Base-by-base conservation (phyloP, 1,140 invertebrate species). In the Triops longicaudatus region DNA sequence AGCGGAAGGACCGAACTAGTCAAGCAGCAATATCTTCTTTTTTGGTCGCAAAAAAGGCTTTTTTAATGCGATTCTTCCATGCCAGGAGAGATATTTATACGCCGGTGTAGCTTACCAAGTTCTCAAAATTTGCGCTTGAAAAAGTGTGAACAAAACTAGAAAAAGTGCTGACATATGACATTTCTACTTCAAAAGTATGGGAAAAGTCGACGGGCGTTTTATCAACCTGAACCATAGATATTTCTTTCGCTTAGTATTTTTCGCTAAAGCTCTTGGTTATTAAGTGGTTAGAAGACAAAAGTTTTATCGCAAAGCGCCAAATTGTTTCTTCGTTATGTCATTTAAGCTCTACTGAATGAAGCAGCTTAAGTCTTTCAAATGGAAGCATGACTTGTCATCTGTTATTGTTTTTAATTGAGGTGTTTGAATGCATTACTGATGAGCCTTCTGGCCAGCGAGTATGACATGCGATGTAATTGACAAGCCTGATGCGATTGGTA, bases 1-100 rank as follows among this genome's bases (percentile, higher is more conserved):
- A 63, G 50, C 50, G 50, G 50, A 63, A 63, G 50, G 50, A 63
- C 50, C 50, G 50, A 63, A 63, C 50, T 63, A 63, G 50, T 63
- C 50, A 63, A 63, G 50, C 50, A 63, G 50, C 9, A 63, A 63
- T 63, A 63, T 63, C 50, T 63, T 63, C n/a, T 63, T 63, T 63
- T 37, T 37, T 37, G 31, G 31, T 7, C 2, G 31, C 31, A 7
- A 37, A 37, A 37, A 63, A 63, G 17, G 50, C 50, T 22, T 63
- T 63, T 22, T 63, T 63, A n/a, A 22, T n/a, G 22, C 14, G 50
- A 63, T n/a, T n/a, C 14, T n/a, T 63, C 14, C 14, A 63, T 63
- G 50, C 22, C 17, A 63, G 50, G 50, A 17, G 17, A 63, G 50
- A 63, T 11, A 63, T 63, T 63, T 63, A 63, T 63, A 63, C 17